A percentile compares a stretch with the other conserved stretches of the same genome.
Conservation (phyloP, 2,888 invertebrate genomes). For the Drosophila paranaensis region DNA sequence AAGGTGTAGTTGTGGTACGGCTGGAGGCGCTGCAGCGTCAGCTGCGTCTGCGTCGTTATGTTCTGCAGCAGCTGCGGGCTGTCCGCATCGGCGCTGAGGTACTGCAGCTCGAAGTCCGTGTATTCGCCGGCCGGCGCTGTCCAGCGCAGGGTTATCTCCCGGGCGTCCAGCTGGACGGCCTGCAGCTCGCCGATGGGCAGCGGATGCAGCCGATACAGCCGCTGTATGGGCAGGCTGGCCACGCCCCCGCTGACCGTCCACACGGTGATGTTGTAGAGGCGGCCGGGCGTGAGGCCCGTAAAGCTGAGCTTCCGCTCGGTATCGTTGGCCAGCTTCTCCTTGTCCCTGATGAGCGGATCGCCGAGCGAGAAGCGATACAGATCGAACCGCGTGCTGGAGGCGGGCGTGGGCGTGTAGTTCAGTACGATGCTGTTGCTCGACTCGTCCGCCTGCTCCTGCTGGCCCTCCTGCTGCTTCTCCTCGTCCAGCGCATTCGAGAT, state of each 20-base stretch:
- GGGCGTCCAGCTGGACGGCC: slow-evolving; percentile 91
- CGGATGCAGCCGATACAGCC: slow-evolving; percentile 94
- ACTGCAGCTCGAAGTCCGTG: slow-evolving; percentile 95
- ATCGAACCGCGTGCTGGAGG: slow-evolving; percentile 91
- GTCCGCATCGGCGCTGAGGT: slow-evolving; percentile 89
- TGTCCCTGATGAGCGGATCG: slow-evolving; percentile 89
- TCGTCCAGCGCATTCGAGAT: slow-evolving; percentile 90
- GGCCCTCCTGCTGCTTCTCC: slow-evolving; percentile 85
- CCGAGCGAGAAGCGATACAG: slow-evolving; percentile 93
- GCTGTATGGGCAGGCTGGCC: slow-evolving; percentile 92
- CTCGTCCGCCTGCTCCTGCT: slow-evolving; percentile 87
- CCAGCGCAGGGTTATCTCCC: slow-evolving; percentile 93
- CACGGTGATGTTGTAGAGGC: slow-evolving; percentile 95
- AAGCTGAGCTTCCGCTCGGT: slow-evolving; percentile 90
- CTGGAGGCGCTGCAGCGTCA: slow-evolving; percentile 89
- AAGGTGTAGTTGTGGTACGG: slow-evolving; percentile 96
- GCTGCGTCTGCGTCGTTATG: slow-evolving; percentile 88
- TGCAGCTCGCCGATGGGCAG: slow-evolving; percentile 92
- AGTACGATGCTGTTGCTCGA: slow-evolving; percentile 90
- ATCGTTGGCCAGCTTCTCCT: slow-evolving; percentile 90
- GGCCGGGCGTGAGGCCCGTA: slow-evolving; percentile 91
- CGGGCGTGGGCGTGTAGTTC: slow-evolving; percentile 92
- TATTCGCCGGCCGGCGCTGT: slow-evolving; percentile 92
- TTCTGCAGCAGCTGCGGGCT: slow-evolving; percentile 89
- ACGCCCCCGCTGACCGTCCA: slow-evolving; percentile 96